Conservation (phyloP, 2,888 invertebrate genomes). For the Pedicia rivosa region DNA sequence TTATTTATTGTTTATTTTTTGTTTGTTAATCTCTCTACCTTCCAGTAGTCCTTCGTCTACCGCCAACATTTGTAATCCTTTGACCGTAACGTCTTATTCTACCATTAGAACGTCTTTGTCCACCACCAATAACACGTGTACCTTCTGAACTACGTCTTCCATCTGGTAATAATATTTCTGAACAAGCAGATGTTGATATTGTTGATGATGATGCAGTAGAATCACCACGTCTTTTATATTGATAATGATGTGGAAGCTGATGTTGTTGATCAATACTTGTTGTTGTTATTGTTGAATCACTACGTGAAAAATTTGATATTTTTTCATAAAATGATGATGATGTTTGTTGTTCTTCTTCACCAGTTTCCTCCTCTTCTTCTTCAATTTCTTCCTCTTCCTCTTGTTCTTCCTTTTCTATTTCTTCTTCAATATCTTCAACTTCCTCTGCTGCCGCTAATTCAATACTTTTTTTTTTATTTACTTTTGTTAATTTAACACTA, state of each 20-base stretch:
- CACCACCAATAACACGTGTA: constrained; percentile 17
- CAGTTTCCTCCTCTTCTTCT: no score
- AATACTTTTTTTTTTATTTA: no score
- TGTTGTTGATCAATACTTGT: constrained; percentile 21
- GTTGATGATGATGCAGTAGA: constrained; percentile 27
- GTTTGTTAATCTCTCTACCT: constrained; percentile 20
- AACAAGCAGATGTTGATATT: constrained; percentile 28
- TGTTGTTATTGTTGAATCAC: constrained; percentile 30
- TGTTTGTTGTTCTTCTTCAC: no score
- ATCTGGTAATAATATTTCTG: constrained; percentile 17
- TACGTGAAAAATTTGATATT: constrained; percentile 22
- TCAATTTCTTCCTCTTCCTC: no score
- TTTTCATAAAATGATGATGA: constrained; percentile 2
- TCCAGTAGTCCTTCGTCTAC: constrained; percentile 30
- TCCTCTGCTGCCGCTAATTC: no score
- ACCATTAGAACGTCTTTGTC: constrained; percentile 26
- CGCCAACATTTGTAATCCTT: constrained; percentile 29
- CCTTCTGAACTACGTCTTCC: constrained; percentile 26
- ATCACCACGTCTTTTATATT: constrained; percentile 22
- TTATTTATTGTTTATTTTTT: background rate
- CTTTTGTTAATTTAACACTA: no score
- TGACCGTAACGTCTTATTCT: constrained; percentile 26
- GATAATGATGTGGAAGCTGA: constrained; percentile 27
- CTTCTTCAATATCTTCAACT: no score
- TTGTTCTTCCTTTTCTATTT: no score